Conservation (phyloP, 2,888 invertebrate genomes). For the Pardosa pseudoannulata region DNA sequence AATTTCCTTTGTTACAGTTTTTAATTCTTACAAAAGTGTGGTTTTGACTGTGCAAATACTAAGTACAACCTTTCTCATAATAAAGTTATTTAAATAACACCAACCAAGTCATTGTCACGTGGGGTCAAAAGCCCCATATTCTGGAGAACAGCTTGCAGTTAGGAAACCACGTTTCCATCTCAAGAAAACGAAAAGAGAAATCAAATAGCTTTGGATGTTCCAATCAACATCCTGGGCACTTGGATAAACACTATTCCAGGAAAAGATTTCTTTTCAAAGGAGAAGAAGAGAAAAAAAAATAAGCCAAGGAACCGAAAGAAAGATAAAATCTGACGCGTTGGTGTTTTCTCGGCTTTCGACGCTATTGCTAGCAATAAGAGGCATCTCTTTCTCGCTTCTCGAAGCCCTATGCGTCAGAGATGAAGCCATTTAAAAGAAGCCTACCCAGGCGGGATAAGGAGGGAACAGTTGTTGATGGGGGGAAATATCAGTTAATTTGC, state of each 20-base stretch:
- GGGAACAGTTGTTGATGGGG: background rate
- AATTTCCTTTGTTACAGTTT: too few relatives aligned
- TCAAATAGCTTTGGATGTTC: background rate
- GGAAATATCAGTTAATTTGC: constrained; percentile 10
- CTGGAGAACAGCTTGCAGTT: too few relatives aligned
- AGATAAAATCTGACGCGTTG: constrained; percentile 13
- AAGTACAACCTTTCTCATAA: too few relatives aligned
- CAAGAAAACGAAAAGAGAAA: background rate
- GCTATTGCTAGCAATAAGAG: constrained; percentile 3
- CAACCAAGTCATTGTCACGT: too few relatives aligned
- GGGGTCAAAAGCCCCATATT: too few relatives aligned
- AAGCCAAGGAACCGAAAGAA: background rate
- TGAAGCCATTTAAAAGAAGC: constrained; percentile 17
- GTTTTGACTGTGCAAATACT: too few relatives aligned
- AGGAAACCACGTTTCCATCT: background rate
- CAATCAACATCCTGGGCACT: background rate
- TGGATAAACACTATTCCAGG: constrained; percentile 1
- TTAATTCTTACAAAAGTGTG: too few relatives aligned
- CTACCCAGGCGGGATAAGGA: background rate
- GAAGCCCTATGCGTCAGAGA: constrained; percentile 17
- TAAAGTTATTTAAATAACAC: too few relatives aligned
- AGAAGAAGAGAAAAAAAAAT: background rate
- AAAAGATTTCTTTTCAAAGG: constrained; percentile 6
- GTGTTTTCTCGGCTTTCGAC: background rate
- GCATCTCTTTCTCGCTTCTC: background rate